Percentiles rank a stretch among this genome's conserved stretches.
Evolutionary conservation across 2,888 invertebrate genomes (phyloP).

Genomic region (Clistopyga incitator): DNA sequence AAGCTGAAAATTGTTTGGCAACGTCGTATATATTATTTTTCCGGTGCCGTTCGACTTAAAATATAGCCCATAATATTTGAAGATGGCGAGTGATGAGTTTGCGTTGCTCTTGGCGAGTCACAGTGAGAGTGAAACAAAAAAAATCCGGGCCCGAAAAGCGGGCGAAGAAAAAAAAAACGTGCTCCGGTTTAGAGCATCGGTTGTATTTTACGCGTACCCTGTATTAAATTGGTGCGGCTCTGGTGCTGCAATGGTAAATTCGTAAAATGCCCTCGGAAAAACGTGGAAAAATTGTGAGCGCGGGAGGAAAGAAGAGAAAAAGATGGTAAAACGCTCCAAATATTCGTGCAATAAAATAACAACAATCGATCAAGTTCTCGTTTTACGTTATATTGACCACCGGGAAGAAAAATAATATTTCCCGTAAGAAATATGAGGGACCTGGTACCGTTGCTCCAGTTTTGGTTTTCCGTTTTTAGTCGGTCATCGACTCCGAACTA

Average conservation of each 20-base stretch:
- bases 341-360: constrained; percentile 64
- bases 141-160: not conserved
- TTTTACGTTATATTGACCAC: constrained; percentile 24
- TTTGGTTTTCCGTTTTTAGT: constrained; percentile 70
- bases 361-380: constrained; percentile 67
- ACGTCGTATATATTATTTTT: constrained; percentile 38
- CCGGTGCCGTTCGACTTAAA: constrained; percentile 44
- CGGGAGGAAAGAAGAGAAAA: constrained; percentile 50
- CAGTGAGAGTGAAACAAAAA: constrained; percentile 21
- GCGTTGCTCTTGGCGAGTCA: constrained; percentile 11
- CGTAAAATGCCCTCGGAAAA: constrained; percentile 12
- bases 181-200: constrained; percentile 74
- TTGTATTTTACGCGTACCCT: constrained; percentile 70
- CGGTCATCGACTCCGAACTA: constrained; percentile 48
- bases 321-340: constrained; percentile 43
- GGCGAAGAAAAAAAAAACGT: constrained; percentile 67
- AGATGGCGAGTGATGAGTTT: constrained; percentile 36
- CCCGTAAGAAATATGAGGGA: constrained; percentile 69
- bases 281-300: constrained; percentile 13
- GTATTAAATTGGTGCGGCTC: constrained; percentile 11
- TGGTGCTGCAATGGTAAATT: not conserved
- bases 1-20: not conserved
- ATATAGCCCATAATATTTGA: constrained; percentile 24
- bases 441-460: constrained; percentile 75
- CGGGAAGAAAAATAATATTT: constrained; percentile 49